Evolutionary conservation across 2,888 invertebrate genomes (phyloP), one percentile per base, ranked within the genome.

Genomic region (Drosophila mettleri): DNA sequence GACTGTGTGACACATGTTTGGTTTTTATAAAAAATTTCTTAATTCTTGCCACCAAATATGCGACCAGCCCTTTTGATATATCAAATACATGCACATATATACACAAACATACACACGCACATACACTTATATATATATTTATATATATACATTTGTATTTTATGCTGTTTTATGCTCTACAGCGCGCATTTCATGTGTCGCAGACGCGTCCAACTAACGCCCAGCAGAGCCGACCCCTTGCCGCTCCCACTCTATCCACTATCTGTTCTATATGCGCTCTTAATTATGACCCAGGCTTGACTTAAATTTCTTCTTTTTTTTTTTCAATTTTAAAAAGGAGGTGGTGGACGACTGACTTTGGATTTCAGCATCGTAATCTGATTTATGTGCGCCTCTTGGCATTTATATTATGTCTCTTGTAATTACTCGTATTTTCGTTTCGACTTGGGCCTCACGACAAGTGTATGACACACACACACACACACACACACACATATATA

Each of bases 391-490:
- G 66, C 60, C 70, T 69, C 68, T 76, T 69, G 82, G 76, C 77
- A 76, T 85, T 83, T 78, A 84, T 84, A 75, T 64, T 79, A 74
- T 81, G 80, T 73, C 75, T 65, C 73, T 66, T 79, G 69, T 78
- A 84, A 82, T 84, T 82, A 75, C 71, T 67, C 62, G 74, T 51
- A 74, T 77, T 70, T 82, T 67, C 74, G 75, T 70, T 78, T 74
- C 62, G 69, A 64, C 69, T 68, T 31, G 31, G 29, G 59, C 24
- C 46, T 22, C 22, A 6, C 10, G 31, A 43, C 38, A 49, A 48
- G 66, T 62, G 69, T 67, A 57, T 58, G 58, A 54, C 49, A 14
- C 58, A 34, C 39, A 38, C 18, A 46, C 38, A 49, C 46, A 33
- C 29, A 22, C 22, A 6, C n/a, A 43, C 1, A 10, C 6, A 27